Evolutionary conservation across 2,888 invertebrate genomes (phyloP), one percentile per base, ranked within the genome.

Genomic region (Ramazzottius varieornatus): DNA sequence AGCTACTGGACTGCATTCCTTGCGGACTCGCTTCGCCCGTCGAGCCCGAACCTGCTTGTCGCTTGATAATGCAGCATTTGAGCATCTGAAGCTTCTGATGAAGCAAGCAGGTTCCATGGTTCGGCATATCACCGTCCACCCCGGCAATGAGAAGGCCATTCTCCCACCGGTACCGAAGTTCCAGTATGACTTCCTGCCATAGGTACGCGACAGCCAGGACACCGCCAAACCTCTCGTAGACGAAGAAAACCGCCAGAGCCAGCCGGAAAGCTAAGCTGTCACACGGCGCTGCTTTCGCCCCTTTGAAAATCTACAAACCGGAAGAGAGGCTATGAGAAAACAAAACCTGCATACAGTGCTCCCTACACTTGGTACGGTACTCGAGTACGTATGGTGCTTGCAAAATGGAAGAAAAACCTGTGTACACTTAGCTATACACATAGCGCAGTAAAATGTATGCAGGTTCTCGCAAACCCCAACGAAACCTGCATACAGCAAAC

Each of bases 151-250:
- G 73, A 67, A 85, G 81, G 65, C 82, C 81, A 71, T 84, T 84
- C 71, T 94, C 92, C 86, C 91, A 91, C 33, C 91, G 80, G 72
- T 85, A 86, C 68, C 92, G 82, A 74, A 96, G 81, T 75, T 92
- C 90, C 70, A 89, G 84, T 0, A 86, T 82, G 73, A 96, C 87
- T 74, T 92, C 91, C 71, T 88, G 86, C 94, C 94, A 96, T 20
- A 94, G 75, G 73, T 93, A 90, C 0, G 88, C 87, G 66, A 91
- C 80, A 0, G 83, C 80, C 29, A 72, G 69, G 32, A 78, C 68
- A 2, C 88, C 83, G 1, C 88, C 88, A 32, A 86, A 82, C 46
- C 83, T 84, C 68, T 85, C 83, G 65, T 84, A 79, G 63, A 85
- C 81, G 67, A 86, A 84, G 32, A 84, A 84, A 69, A 85, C 80